Evolutionary conservation across 2,113 vertebrate species (phyloP), one percentile per base, ranked within the genome.

Genomic region (Engraulis encrasicolus): DNA sequence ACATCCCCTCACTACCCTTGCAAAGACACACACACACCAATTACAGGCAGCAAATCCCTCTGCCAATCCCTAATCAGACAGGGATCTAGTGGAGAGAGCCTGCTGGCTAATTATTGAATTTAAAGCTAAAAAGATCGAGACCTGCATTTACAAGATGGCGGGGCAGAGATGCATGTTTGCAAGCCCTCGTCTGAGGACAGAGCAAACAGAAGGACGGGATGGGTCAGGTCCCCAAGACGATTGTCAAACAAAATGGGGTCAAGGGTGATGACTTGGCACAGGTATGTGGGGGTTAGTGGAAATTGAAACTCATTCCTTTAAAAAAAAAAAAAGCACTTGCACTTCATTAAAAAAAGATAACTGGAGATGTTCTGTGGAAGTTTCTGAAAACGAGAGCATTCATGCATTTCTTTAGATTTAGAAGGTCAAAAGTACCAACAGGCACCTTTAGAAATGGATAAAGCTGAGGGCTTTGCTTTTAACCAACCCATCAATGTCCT

Each of bases 61-160:
- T 58, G 84, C 88, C 82, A 85, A 80, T 19, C 85, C 77, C 88
- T 79, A 80, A 89, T 87, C 82, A 80, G 54, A 66, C 81, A 50
- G 34, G 79, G 88, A 88, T 90, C 85, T 84, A 4, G 85, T 90
- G 79, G 58, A 91, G 91, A 91, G 88, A 85, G 37, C 79, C 36
- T 49, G 66, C 11, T 81, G 9, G 85, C 87, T 92, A 83, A 92
- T 92, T 85, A 91, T 83, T 91, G 89, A 85, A 91, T 89, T 88
- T 89, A 54, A 34, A 88, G 82, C 87, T 85, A 88, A 89, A n/a
- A 80, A 90, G 89, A 91, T 91, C 88, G 88, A 88, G 89, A 90
- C 91, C 82, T 61, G 85, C 45, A 77, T 91, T 89, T 82, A 82
- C 71, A 85, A 88, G 83, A 31, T 18, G 34, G 17, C 17, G 50